These are phyloP conservation scores for Xiphydria camelus DNA, from an alignment of 2,888 invertebrate genomes.

Conservation along the genomic window DNA sequence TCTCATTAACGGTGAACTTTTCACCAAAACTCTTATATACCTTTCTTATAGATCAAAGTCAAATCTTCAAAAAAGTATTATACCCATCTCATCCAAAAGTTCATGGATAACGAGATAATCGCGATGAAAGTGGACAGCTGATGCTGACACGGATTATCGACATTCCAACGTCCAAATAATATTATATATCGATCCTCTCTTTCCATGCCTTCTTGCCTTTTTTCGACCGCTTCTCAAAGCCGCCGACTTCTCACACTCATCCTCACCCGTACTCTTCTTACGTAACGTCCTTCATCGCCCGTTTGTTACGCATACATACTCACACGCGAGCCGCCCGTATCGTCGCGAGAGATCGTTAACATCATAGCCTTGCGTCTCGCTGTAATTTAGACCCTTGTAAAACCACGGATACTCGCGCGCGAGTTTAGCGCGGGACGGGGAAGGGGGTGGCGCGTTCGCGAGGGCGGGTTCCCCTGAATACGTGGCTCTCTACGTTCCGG, in stretches of 20 bases:
- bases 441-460: too few species aligned
- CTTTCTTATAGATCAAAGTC: too few species aligned
- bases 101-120: too few species aligned
- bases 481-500: conserved; percentile 11
- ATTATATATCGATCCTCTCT: too few species aligned
- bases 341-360: conserved; percentile 44
- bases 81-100: too few species aligned
- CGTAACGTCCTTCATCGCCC: conserved; percentile 6
- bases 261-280: not conserved
- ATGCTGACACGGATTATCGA: too few species aligned
- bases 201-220: not conserved
- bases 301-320: conserved; percentile 15
- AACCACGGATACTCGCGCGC: conserved; percentile 33
- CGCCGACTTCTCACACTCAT: conserved; percentile 10
- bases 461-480: too few species aligned
- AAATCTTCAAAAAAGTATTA: too few species aligned
- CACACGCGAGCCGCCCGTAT: conserved; percentile 6
- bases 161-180: too few species aligned
- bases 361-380: conserved; percentile 46
- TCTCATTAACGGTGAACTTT: too few species aligned
- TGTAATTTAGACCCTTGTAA: conserved; percentile 55
- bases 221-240: conserved; percentile 4
- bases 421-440: conserved; percentile 15
- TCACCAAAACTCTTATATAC: too few species aligned
- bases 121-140: too few species aligned